Evolutionary conservation across 2,888 invertebrate species (phyloP).

Genomic region (Zhuqinia jingwanae): DNA sequence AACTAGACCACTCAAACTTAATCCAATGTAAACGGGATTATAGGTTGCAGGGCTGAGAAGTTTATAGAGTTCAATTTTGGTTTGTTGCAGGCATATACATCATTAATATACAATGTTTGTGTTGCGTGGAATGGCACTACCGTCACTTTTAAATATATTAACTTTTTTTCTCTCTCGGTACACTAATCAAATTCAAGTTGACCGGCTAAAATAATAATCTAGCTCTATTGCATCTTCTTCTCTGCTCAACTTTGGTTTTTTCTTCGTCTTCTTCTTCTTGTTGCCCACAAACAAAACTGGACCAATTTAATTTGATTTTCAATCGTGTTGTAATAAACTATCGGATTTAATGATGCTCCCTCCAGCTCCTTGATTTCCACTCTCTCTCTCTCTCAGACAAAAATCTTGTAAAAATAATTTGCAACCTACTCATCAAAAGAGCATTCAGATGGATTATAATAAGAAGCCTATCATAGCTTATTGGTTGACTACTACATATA

Average conservation of each 20-base stretch:
- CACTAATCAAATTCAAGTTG: slow-evolving; percentile 58
- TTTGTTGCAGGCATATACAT: neutral
- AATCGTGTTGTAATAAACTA: slow-evolving; percentile 67
- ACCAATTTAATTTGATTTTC: slow-evolving; percentile 69
- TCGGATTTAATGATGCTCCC: slow-evolving; percentile 64
- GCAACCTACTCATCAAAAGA: slow-evolving; percentile 43
- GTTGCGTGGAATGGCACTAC: slow-evolving; percentile 30
- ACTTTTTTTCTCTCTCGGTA: neutral
- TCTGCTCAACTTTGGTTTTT: too few species aligned
- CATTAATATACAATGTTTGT: neutral
- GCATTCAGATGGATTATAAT: neutral
- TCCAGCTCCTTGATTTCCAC: slow-evolving; percentile 52
- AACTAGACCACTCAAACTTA: slow-evolving; percentile 6
- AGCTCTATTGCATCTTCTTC: neutral
- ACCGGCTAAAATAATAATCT: slow-evolving; percentile 27
- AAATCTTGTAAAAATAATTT: slow-evolving; percentile 51
- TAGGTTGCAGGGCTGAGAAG: slow-evolving; percentile 15
- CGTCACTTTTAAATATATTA: slow-evolving; percentile 34
- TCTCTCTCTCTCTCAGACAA: slow-evolving; percentile 8
- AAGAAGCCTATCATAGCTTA: too few species aligned
- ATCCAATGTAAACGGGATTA: slow-evolving; percentile 24
- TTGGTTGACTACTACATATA: neutral
- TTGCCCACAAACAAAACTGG: slow-evolving; percentile 54
- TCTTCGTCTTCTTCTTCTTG: neutral
- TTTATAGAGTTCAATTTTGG: too few species aligned